Evolutionary conservation across 1,140 invertebrate genomes (phyloP), one percentile per base, ranked within the genome.

Genomic region (Brachionus rotundiformis): DNA sequence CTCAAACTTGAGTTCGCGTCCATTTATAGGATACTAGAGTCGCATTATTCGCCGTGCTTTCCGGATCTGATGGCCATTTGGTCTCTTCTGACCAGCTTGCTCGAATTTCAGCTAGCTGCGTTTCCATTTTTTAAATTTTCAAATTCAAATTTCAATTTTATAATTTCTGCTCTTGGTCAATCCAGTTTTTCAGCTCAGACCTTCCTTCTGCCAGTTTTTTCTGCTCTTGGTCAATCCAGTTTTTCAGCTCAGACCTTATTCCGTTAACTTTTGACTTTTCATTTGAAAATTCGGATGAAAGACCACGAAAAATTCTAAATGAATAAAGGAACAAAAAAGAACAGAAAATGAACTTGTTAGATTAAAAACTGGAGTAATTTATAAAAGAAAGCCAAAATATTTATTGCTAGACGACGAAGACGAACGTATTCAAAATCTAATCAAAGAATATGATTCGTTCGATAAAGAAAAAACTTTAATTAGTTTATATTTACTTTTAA

Each of bases 331-430:
- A 61, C 54, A 61, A 61, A 61, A 61, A 61, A 1, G 10, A 61
- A 27, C 6, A 27, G 54, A 61, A 61, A 61, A 61, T 27, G 54
- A 61, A 61, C 27, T 61, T 4, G 27, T 27, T 61, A 61, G 27
- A 61, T 61, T 61, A 7, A 61, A 61, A 25, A 61, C 54, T 61
- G 54, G 54, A 27, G 27, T 61, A 27, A 27, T 29, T 61, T 61
- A 61, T 61, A 61, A 61, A 61, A 61, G 54, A 61, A 61, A 61
- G 54, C 19, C 19, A 61, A 27, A 61, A 61, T 61, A 61, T 61
- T 29, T 61, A 27, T 29, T 27, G 19, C 27, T 61, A 27, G 54
- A 61, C 27, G n/a, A n/a, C n/a, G n/a, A n/a, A n/a, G n/a, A n/a
- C n/a, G 54, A 61, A 27, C 54, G 25, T 27, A 61, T 61, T 7